phyloP scores from a whole-genome alignment of 2,113 vertebrate genomes.

The Neodontobutis hainanensis region DNA sequence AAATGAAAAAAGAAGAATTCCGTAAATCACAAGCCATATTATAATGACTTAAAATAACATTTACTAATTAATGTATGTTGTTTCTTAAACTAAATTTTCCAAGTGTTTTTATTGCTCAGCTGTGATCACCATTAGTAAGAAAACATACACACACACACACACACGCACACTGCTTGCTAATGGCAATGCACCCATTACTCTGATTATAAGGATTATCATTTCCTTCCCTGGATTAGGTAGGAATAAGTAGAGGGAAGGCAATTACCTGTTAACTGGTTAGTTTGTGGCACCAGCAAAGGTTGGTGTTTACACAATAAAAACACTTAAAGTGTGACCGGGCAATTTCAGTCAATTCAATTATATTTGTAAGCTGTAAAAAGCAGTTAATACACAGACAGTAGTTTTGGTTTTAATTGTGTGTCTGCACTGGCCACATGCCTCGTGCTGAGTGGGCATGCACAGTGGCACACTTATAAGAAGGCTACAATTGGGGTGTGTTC shows the following conservation, averaged over 20 bases:
- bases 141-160: too few species aligned
- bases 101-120: too few species aligned
- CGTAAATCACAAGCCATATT: neutral
- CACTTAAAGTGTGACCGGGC: neutral
- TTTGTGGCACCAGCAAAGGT: neutral
- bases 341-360: neutral
- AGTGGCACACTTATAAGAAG: conserved; percentile 11
- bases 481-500: conserved; percentile 19
- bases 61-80: too few species aligned
- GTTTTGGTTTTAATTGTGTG: conserved; percentile 1
- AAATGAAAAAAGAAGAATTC: neutral
- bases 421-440: neutral
- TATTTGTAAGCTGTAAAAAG: too few species aligned
- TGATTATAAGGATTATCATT: conserved; percentile 47
- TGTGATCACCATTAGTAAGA: too few species aligned
- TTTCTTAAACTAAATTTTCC: too few species aligned
- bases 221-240: conserved; percentile 31
- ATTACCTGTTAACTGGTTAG: conserved; percentile 33
- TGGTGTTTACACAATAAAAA: neutral
- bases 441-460: neutral
- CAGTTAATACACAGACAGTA: neutral
- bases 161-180: neutral
- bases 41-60: neutral
- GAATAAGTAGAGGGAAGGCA: conserved; percentile 12
- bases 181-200: conserved; percentile 11